Base-by-base conservation (phyloP, 1,140 invertebrate species). In the Zaprionus kolodkinae region DNA sequence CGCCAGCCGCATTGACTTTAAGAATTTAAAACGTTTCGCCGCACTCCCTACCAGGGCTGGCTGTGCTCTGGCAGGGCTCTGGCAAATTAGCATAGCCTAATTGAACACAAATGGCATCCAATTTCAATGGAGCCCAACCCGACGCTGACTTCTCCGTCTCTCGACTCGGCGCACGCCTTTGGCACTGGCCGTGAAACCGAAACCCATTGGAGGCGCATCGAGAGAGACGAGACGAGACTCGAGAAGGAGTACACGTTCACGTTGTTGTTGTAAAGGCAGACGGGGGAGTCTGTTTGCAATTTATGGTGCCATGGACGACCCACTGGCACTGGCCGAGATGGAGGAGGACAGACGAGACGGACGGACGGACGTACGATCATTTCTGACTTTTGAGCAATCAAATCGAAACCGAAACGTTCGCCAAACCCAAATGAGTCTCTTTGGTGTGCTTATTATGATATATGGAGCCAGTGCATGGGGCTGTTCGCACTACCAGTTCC, bases 101-200 rank as follows among this genome's bases (percentile, higher is more conserved):
- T 89, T 89, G 85, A 89, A 85, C 85, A 81, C 85, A 89, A 89
- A 85, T 79, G 85, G 85, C 86, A 76, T 89, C 85, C 85, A 72
- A 81, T 89, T 89, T 89, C 85, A 80, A 78, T 80, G 69, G 78
- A 72, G 81, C 81, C 65, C 65, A 57, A 13, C 33, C 43, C 55
- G n/a, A 45, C 40, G 9, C 40, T 15, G 40, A 10, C 40, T 43
- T n/a, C 25, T 64, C 35, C 38, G 43, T 56, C 62, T 56, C 21
- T 2, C 9, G 6, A 30, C 12, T 15, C 48, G 17, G 3, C 48
- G 54, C 45, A 61, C 55, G 68, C 69, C 68, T 72, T 65, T 72
- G 67, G 55, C 62, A 25, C 61, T 78, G 83, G 68, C 63, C 78
- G 63, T 77, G 80, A 78, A 87, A 87, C 71, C 36, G 74, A 80